phyloP scores from a whole-genome alignment of 2,797 vertebrate species.

The Sciurus carolinensis region DNA sequence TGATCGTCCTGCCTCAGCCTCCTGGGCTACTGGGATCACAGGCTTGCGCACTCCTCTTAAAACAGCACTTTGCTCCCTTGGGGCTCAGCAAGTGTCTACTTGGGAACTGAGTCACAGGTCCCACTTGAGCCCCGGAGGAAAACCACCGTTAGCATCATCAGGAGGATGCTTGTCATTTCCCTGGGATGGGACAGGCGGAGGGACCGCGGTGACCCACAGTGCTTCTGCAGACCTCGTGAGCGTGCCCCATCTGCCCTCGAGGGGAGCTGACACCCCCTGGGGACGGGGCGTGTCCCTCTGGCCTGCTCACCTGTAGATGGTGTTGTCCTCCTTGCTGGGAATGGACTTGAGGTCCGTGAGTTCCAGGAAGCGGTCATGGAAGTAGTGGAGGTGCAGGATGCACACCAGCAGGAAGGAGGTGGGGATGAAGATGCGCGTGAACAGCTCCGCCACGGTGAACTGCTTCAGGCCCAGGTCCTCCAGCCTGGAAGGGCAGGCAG shows the following conservation, averaged over 20 bases:
- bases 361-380: constrained; percentile 96
- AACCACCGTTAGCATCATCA: background rate
- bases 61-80: background rate
- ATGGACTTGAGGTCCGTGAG: constrained; percentile 98
- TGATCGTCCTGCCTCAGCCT: too few relatives aligned
- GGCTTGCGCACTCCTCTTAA: background rate
- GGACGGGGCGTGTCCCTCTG: background rate
- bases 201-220: background rate
- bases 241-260: too few relatives aligned
- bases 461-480: constrained; percentile 94
- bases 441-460: constrained; percentile 92
- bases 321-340: constrained; percentile 96
- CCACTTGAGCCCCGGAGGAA: background rate
- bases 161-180: background rate
- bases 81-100: background rate
- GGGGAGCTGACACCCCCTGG: too few relatives aligned
- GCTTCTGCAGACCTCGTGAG: too few relatives aligned
- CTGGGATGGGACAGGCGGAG: background rate
- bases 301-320: constrained; percentile 95
- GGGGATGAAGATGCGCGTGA: constrained; percentile 97
- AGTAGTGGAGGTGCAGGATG: constrained; percentile 98
- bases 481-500: constrained; percentile 89
- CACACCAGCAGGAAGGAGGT: constrained; percentile 97
- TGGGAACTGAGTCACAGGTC: background rate
- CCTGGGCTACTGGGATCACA: too few relatives aligned